Base-by-base conservation (phyloP, 2,797 vertebrate genomes). In the Gephyroberyx darwinii region DNA sequence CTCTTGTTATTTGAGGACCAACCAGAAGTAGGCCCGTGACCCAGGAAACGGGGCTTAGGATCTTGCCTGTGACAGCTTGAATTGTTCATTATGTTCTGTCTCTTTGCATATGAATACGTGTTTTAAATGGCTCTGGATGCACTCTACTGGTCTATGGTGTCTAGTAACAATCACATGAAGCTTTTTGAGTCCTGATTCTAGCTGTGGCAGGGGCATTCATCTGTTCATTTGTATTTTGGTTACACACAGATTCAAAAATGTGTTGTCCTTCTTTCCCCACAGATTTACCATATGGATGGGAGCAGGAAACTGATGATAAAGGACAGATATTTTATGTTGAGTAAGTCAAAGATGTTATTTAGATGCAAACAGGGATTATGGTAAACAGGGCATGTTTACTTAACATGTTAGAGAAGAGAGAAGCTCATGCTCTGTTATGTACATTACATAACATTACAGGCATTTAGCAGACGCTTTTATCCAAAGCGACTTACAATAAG, bases 241-340 rank as follows among this genome's bases (percentile, higher is more conserved):
- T 51, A 41, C 45, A 10, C 45, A 51, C 16, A 31, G 22, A 0
- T 77, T 9, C 13, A 53, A 65, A 9, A 30, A 43, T 64, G 47
- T 19, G 0, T 22, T 71, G 33, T 1, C 65, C 35, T 83, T 66
- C 78, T 87, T 69, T 52, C 71, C 14, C 64, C 71, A 65, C 87
- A 99, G 98, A 96, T 91, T 87, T 99, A 69, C 98, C 98, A 0
- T 99, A 99, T 62, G 98, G 98, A 50, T 99, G 98, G 98, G 98
- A 99, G 71, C 96, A 99, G 87, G 97, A 99, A 90, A 95, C 93
- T 0, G 96, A 99, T 87, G 96, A 95, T 82, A 98, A 96, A 1
- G 98, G 98, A 68, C 96, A 96, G 83, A 89, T 95, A 13, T 90
- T 96, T 92, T 99, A 97, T 91, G 95, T 98, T 8, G 98, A 99